Base-by-base conservation (phyloP, 2,113 vertebrate species). In the Empidonax alnorum region DNA sequence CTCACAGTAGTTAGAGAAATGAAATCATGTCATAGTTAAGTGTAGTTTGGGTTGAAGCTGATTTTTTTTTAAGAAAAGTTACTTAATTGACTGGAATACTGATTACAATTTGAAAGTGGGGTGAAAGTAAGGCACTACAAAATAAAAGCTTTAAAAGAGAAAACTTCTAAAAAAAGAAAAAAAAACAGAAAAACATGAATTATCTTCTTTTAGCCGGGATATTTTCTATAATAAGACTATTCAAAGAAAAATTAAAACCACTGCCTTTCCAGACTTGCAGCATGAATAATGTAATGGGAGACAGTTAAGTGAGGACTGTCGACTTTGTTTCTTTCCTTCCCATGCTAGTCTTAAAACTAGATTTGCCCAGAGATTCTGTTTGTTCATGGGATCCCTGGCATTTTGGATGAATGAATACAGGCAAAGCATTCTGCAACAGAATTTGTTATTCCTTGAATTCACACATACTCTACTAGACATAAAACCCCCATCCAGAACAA, bases 281-380 rank as follows among this genome's bases (percentile, higher is more conserved):
- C 21, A 53, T n/a, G 23, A 80, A 42, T 42, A 42, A 16, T 71
- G 8, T 74, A 66, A 59, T 22, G 10, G 12, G 24, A 75, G 12
- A 46, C 8, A 75, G 37, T 56, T 35, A 62, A 71, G 5, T 0
- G 0, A 81, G 24, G 31, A 42, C 30, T 3, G 0, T 24, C 7
- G 46, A 7, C 5, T 55, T 53, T 55, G 3, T 49, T 73, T 75
- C 44, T 50, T 76, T 86, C 25, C 16, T 50, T 90, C 14, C 14
- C 4, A 19, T 47, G 6, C 22, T n/a, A 49, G 4, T 3, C 20
- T 37, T 53, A 49, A 75, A 90, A 50, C 0, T 9, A 37, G 14
- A 59, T 65, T 90, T 86, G 6, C 58, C 7, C 30, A 69, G 16
- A 47, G 19, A 69, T 49, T 52, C 42, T 84, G 6, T 44, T 30